These are phyloP conservation scores for Drosophila lacteicornis DNA, from an alignment of 1,140 invertebrate genomes.

Conservation along the genomic window DNA sequence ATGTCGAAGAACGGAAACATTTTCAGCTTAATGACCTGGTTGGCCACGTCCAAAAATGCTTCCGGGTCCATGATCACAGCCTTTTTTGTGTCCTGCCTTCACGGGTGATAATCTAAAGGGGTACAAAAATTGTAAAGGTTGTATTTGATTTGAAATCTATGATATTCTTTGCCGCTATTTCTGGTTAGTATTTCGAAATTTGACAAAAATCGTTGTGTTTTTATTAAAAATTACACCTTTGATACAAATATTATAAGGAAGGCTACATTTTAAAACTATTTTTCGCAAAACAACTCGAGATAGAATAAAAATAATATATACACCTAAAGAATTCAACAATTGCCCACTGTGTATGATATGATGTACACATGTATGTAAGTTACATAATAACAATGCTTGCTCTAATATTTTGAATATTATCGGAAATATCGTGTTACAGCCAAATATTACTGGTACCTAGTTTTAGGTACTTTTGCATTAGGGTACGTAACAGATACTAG, in stretches of 20 bases:
- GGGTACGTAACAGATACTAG: background rate
- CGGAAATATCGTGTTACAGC: conserved; percentile 3
- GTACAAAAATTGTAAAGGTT: background rate
- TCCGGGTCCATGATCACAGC: conserved; percentile 94
- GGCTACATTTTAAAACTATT: background rate
- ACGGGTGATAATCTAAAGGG: conserved; percentile 58
- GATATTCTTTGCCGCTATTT: no score
- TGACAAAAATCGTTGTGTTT: no score
- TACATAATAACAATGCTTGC: conserved; percentile 16
- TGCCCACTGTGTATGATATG: background rate
- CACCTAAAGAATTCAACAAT: background rate
- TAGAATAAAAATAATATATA: background rate
- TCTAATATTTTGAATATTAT: background rate
- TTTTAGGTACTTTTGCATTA: background rate
- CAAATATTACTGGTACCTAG: background rate
- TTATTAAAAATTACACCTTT: no score
- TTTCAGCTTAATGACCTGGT: conserved; percentile 99
- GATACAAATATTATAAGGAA: no score
- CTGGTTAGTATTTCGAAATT: no score
- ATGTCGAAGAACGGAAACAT: conserved; percentile 99
- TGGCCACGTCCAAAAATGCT: conserved; percentile 98
- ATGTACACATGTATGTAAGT: background rate
- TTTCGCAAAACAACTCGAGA: background rate
- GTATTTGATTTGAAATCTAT: no score
- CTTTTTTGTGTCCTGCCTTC: conserved; percentile 67